Percentiles rank a stretch among this genome's conserved stretches.
phyloP scores from a whole-genome alignment of 92 coral and sea anemone species.

The Umimayanthus kanabou region DNA sequence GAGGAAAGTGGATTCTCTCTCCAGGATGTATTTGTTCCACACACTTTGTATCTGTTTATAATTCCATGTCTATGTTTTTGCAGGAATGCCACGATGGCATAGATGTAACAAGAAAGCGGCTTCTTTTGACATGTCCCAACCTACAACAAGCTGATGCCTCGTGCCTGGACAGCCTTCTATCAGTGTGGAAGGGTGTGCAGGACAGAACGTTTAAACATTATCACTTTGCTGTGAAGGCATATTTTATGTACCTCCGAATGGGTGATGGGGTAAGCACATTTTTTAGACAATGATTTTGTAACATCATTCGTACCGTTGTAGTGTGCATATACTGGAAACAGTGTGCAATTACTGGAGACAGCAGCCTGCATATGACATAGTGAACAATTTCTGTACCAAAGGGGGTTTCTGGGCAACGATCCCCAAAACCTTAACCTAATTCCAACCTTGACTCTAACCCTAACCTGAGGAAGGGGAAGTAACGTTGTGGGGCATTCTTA shows the following conservation, averaged over 20 bases:
- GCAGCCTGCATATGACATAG: too few relatives aligned
- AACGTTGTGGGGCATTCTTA: too few relatives aligned
- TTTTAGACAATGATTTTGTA: too few relatives aligned
- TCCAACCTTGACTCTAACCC: too few relatives aligned
- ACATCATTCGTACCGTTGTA: neutral
- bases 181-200: conserved; percentile 91
- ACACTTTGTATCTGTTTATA: neutral
- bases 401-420: too few relatives aligned
- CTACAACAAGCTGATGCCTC: conserved; percentile 74
- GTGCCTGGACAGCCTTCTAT: conserved; percentile 73
- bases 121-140: conserved; percentile 73
- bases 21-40: neutral
- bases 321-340: neutral
- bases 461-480: too few relatives aligned
- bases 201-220: conserved; percentile 93
- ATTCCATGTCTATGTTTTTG: neutral
- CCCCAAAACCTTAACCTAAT: too few relatives aligned
- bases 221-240: conserved; percentile 96
- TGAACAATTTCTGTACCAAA: too few relatives aligned
- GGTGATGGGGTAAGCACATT: conserved; percentile 70
- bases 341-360: neutral
- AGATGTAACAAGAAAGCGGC: conserved; percentile 86
- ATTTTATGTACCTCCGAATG: conserved; percentile 93
- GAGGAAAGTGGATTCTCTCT: neutral
- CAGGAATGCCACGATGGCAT: conserved; percentile 80